Evolutionary conservation across 2,888 invertebrate species (phyloP).

Genomic region (Epirrita christyi): DNA sequence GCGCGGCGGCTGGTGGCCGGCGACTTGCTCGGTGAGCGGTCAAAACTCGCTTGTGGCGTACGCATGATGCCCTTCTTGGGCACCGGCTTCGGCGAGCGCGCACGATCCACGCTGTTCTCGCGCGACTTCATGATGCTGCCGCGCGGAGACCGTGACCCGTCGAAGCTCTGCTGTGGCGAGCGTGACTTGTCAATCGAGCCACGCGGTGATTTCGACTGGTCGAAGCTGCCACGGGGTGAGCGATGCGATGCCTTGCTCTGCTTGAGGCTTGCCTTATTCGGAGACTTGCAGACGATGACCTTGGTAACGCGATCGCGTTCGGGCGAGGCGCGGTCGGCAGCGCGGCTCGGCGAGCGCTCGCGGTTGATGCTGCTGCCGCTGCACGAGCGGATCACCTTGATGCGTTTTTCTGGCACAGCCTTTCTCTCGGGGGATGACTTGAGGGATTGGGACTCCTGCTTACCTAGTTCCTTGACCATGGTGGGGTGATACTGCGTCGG

Average conservation of each 20-base stretch:
- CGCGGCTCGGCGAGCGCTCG: constrained; percentile 73
- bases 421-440: constrained; percentile 81
- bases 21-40: constrained; percentile 76
- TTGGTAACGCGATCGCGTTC: constrained; percentile 79
- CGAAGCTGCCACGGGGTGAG: constrained; percentile 84
- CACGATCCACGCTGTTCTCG: constrained; percentile 73
- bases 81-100: constrained; percentile 77
- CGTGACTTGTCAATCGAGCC: constrained; percentile 84
- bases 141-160: constrained; percentile 77
- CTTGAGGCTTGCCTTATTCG: constrained; percentile 77
- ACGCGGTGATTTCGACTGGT: constrained; percentile 78
- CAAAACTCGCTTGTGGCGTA: constrained; percentile 79
- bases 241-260: constrained; percentile 70
- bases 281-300: constrained; percentile 80
- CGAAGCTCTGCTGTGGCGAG: constrained; percentile 85
- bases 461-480: constrained; percentile 95
- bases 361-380: constrained; percentile 80
- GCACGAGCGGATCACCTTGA: constrained; percentile 82
- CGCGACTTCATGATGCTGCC: constrained; percentile 80
- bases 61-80: constrained; percentile 82
- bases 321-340: constrained; percentile 60
- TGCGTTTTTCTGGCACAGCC: constrained; percentile 64
- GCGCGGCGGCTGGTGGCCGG: constrained; percentile 75
- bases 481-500: constrained; percentile 96
- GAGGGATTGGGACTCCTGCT: constrained; percentile 84